phyloP scores from a whole-genome alignment of 2,113 vertebrate species.

The Etia nguti region DNA sequence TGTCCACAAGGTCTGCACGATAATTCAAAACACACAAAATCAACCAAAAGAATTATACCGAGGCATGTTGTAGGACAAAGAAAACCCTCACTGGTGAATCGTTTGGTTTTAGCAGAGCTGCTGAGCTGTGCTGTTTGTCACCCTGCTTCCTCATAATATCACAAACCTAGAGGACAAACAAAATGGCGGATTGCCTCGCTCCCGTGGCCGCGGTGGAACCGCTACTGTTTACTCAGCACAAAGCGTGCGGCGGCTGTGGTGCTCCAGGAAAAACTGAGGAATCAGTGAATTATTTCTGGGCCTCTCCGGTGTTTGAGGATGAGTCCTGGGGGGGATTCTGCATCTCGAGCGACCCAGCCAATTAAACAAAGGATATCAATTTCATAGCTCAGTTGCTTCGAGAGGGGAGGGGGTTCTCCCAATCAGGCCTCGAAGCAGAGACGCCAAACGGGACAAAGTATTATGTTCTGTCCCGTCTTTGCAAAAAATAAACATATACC shows the following conservation, averaged over 20 bases:
- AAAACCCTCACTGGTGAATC: not conserved
- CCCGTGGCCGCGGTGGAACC: slow-evolving; percentile 17
- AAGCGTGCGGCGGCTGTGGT: not conserved
- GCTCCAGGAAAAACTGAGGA: not conserved
- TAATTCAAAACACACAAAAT: not conserved
- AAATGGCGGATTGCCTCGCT: slow-evolving; percentile 12
- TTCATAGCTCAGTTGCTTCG: not conserved
- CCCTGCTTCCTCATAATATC: not conserved
- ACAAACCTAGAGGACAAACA: slow-evolving; percentile 27
- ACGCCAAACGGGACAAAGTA: not conserved
- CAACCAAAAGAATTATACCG: not conserved
- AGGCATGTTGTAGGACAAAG: not conserved
- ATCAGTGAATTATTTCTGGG: not conserved
- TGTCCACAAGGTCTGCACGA: not conserved
- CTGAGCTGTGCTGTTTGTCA: not conserved
- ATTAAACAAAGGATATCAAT: slow-evolving; percentile 8
- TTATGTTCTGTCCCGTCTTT: slow-evolving; percentile 26
- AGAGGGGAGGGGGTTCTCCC: not conserved
- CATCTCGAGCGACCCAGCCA: not conserved
- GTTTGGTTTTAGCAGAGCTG: not conserved
- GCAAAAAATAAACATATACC: slow-evolving; percentile 48
- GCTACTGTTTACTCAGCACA: slow-evolving; percentile 38
- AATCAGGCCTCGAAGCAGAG: not conserved
- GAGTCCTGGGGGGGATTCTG: not conserved
- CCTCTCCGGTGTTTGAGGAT: not conserved